These are phyloP conservation scores for Ferdinandea cuprea DNA, from an alignment of 2,888 invertebrate genomes.

Conservation along the genomic window DNA sequence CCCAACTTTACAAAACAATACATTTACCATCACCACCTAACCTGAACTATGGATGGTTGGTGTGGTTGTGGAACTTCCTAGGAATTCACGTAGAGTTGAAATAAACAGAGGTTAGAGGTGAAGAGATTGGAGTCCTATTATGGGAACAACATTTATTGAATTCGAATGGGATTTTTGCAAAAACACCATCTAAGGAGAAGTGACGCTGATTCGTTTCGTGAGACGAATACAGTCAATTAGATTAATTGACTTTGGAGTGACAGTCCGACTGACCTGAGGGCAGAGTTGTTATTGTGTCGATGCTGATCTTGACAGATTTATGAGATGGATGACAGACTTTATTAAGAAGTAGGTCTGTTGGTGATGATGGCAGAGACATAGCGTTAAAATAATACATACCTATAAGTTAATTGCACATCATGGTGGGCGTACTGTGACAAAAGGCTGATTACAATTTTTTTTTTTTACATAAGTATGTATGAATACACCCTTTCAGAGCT, in stretches of 20 bases:
- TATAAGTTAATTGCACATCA: no score
- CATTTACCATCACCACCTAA: no score
- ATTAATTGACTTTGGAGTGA: conserved; percentile 66
- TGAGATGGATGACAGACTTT: conserved; percentile 16
- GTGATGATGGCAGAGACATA: background rate
- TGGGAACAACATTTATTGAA: conserved; percentile 52
- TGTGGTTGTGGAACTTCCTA: conserved; percentile 9
- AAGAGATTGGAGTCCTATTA: conserved; percentile 33
- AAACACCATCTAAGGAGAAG: conserved; percentile 22
- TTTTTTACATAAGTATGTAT: no score
- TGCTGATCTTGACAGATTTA: conserved; percentile 32
- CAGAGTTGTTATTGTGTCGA: background rate
- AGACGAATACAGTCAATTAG: conserved; percentile 59
- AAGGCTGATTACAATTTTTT: no score
- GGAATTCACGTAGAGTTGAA: conserved; percentile 30
- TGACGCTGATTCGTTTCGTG: conserved; percentile 53
- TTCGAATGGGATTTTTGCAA: conserved; percentile 56
- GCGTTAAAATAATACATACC: background rate
- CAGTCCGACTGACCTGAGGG: conserved; percentile 23
- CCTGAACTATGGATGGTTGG: conserved; percentile 8
- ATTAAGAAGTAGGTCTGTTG: background rate
- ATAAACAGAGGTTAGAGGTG: conserved; percentile 30
- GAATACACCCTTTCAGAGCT: no score
- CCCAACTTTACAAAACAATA: conserved; percentile 22
- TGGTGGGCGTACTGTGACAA: no score